Evolutionary conservation across 2,888 invertebrate species (phyloP), one percentile per base, ranked within the genome.

Genomic region (Papilio elwesi): DNA sequence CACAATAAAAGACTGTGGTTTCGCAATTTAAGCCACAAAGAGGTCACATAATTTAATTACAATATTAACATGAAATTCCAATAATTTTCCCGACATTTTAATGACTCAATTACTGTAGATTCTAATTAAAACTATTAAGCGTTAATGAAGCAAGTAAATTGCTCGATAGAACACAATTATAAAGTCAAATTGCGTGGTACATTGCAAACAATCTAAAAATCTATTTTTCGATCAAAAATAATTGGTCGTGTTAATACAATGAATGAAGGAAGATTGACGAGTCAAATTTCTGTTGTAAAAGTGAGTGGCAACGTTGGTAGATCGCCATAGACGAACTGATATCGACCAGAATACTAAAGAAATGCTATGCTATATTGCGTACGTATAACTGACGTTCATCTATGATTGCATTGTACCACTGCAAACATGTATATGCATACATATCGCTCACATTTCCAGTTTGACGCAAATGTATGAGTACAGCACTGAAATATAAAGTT

Each of bases 51-150:
- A 62, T 43, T 62, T 62, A 62, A 43, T 62, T 15, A 62, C 43
- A 59, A 59, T 43, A 43, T 43, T 62, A n/a, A 38, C n/a, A 62
- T 43, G 9, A 38, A 59, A 43, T 43, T 43, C 5, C 43, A 10
- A 62, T 62, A 62, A 62, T 62, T 62, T 62, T 43, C 8, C 15
- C 15, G 43, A 43, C 43, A 62, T 15, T 62, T 43, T 43, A 43
- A 43, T 43, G n/a, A 62, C 38, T 62, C 43, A 62, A 62, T 62
- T 62, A 62, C 4, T 9, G 59, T 62, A 38, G 9, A 43, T 62
- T 62, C 38, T 59, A 59, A 59, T 59, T 57, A 57, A 10, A 48
- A 48, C 8, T 4, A 48, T 48, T 49, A 49, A 12, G 13, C 49
- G 12, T 49, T 49, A 49, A 36, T 36, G 57, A 13, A 57, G 36